A percentile compares a stretch with the other conserved stretches of the same genome.
phyloP scores from a whole-genome alignment of 2,888 invertebrate species.

The Dastarcus helophoroides region DNA sequence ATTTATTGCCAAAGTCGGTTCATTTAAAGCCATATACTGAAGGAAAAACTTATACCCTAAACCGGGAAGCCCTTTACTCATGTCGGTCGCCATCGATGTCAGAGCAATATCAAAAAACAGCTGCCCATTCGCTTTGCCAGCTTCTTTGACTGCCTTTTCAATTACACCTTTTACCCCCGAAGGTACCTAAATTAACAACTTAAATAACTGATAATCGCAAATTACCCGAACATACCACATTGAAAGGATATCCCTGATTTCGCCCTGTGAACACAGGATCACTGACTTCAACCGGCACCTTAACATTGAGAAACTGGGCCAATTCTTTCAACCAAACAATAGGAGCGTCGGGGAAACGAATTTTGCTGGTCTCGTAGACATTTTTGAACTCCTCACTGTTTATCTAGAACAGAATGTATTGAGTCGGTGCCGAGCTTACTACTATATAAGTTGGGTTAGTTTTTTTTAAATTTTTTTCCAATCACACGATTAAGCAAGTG shows the following conservation, averaged over 20 bases:
- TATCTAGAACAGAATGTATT: slow-evolving; percentile 43
- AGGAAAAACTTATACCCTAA: slow-evolving; percentile 60
- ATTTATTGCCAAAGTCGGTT: slow-evolving; percentile 50
- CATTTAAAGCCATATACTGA: slow-evolving; percentile 54
- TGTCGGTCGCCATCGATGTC: slow-evolving; percentile 58
- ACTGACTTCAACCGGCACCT: slow-evolving; percentile 49
- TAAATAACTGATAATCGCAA: slow-evolving; percentile 6
- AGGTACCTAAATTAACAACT: slow-evolving; percentile 23
- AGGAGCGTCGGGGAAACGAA: slow-evolving; percentile 59
- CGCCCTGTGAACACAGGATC: slow-evolving; percentile 49
- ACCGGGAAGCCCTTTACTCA: slow-evolving; percentile 54
- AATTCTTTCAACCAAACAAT: slow-evolving; percentile 61
- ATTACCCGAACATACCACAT: slow-evolving; percentile 34
- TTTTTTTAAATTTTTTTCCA: neutral
- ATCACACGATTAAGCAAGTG: slow-evolving; percentile 10
- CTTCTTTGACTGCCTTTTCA: slow-evolving; percentile 43
- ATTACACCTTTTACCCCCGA: slow-evolving; percentile 32
- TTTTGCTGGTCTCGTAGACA: slow-evolving; percentile 45
- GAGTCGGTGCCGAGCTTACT: no score
- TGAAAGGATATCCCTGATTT: slow-evolving; percentile 46
- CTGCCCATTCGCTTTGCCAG: slow-evolving; percentile 51
- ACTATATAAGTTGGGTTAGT: neutral
- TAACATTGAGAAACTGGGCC: slow-evolving; percentile 50
- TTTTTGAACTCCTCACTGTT: slow-evolving; percentile 45
- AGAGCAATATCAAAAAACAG: slow-evolving; percentile 61